These are phyloP conservation scores for Sprattus sprattus DNA, from an alignment of 2,113 vertebrate genomes.

Conservation along the genomic window DNA sequence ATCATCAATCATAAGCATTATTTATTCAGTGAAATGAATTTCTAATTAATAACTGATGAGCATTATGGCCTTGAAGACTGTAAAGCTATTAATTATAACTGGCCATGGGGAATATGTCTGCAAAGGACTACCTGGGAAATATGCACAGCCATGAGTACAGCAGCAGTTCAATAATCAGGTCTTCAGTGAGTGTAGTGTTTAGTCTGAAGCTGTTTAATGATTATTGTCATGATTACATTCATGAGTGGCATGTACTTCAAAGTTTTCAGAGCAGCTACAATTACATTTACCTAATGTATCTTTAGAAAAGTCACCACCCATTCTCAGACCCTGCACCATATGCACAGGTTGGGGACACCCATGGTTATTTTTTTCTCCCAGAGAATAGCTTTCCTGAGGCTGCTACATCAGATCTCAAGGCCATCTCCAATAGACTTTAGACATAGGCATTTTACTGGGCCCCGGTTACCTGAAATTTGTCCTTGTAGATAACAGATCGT, in stretches of 20 bases:
- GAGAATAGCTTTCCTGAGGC: slow-evolving; percentile 38
- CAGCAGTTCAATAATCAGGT: slow-evolving; percentile 72
- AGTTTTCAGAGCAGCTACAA: background rate
- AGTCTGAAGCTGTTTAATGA: slow-evolving; percentile 58
- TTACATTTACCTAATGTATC: background rate
- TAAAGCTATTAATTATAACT: slow-evolving; percentile 94
- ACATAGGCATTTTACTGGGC: slow-evolving; percentile 48
- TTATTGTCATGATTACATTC: slow-evolving; percentile 64
- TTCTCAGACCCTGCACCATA: background rate
- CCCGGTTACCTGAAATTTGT: slow-evolving; percentile 48
- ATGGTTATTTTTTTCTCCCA: slow-evolving; percentile 46
- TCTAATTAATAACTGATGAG: slow-evolving; percentile 99
- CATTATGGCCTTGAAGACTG: slow-evolving; percentile 97
- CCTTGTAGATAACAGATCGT: slow-evolving; percentile 52
- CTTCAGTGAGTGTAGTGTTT: slow-evolving; percentile 69
- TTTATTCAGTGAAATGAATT: slow-evolving; percentile 99
- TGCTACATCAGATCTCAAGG: slow-evolving; percentile 52
- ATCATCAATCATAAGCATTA: slow-evolving; percentile 99
- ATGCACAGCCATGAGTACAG: slow-evolving; percentile 79
- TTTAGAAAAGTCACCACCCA: background rate
- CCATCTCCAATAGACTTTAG: slow-evolving; percentile 37
- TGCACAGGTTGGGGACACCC: background rate
- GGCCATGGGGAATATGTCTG: slow-evolving; percentile 83
- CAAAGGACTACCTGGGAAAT: slow-evolving; percentile 78
- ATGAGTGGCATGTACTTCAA: slow-evolving; percentile 55